Percentiles rank a stretch among this genome's conserved stretches.
phyloP scores from a whole-genome alignment of 2,888 invertebrate species.

The Leptopilina myrica region DNA sequence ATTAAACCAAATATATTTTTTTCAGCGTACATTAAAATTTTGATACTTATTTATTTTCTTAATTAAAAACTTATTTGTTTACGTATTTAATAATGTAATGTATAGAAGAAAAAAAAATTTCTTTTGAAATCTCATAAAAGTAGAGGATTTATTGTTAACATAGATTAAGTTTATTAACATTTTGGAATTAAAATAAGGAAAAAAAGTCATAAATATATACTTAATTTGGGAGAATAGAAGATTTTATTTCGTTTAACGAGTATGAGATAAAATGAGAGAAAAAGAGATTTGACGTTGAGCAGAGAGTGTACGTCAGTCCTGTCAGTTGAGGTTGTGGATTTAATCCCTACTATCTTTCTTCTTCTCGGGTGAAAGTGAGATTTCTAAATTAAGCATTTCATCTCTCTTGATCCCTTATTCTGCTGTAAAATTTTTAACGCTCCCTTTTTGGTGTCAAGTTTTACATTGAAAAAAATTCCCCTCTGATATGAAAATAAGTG shows the following conservation, averaged over 20 bases:
- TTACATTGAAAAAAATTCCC: neutral
- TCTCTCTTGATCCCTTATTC: constrained; percentile 9
- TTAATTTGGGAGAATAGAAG: neutral
- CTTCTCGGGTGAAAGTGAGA: constrained; percentile 11
- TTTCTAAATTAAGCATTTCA: constrained; percentile 23
- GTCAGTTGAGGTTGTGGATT: constrained; percentile 20
- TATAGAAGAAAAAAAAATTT: too few relatives aligned
- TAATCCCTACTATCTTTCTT: constrained; percentile 2
- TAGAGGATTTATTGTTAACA: too few relatives aligned
- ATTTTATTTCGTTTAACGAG: constrained; percentile 1
- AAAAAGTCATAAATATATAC: neutral
- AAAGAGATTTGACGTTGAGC: constrained; percentile 18
- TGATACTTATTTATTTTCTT: too few relatives aligned
- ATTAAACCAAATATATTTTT: too few relatives aligned
- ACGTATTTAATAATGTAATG: too few relatives aligned
- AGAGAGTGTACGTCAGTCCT: constrained; percentile 5
- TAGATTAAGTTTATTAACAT: neutral
- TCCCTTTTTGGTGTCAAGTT: neutral
- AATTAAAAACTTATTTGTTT: too few relatives aligned
- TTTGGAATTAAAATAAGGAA: neutral
- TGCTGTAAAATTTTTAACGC: constrained; percentile 5
- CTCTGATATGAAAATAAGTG: neutral
- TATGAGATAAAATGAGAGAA: neutral
- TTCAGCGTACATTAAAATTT: too few relatives aligned
- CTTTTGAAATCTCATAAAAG: too few relatives aligned